These are phyloP conservation scores for Chaitophorus viminalis DNA, from an alignment of 2,888 invertebrate genomes.

Conservation along the genomic window DNA sequence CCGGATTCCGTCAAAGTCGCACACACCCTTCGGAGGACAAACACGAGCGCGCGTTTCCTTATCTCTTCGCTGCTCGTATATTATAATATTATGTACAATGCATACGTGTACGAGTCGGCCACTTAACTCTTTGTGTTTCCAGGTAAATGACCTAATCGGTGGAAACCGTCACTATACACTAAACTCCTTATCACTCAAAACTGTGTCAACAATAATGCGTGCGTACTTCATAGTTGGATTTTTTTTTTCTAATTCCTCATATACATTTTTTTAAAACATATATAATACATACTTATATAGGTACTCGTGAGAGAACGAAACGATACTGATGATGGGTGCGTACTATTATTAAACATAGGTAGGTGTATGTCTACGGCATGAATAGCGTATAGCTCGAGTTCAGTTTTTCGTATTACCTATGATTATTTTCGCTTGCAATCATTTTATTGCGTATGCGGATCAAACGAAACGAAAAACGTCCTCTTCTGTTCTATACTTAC, in stretches of 20 bases:
- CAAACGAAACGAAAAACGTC: no score
- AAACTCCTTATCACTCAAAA: slow-evolving; percentile 40
- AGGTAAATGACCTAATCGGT: slow-evolving; percentile 60
- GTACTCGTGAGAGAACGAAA: background rate
- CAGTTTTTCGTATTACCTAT: no score
- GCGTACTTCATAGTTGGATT: background rate
- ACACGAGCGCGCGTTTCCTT: slow-evolving; percentile 49
- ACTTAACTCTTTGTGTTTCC: slow-evolving; percentile 57
- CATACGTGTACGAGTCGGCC: slow-evolving; percentile 45
- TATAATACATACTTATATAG: background rate
- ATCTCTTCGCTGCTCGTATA: background rate
- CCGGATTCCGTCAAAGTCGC: slow-evolving; percentile 40
- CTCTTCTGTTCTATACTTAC: no score
- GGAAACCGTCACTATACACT: slow-evolving; percentile 43
- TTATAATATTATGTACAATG: no score
- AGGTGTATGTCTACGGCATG: no score
- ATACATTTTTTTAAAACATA: no score
- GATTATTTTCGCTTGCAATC: no score
- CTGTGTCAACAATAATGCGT: slow-evolving; percentile 49
- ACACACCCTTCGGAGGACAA: slow-evolving; percentile 52
- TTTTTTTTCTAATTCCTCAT: background rate
- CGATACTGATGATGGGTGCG: background rate
- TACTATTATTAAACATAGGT: no score
- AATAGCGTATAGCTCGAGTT: no score
- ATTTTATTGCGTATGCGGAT: no score